Percentiles rank a stretch among this genome's conserved stretches.
These are phyloP conservation scores for Seira sanloemensis DNA, from an alignment of 2,888 invertebrate genomes.

Conservation along the genomic window DNA sequence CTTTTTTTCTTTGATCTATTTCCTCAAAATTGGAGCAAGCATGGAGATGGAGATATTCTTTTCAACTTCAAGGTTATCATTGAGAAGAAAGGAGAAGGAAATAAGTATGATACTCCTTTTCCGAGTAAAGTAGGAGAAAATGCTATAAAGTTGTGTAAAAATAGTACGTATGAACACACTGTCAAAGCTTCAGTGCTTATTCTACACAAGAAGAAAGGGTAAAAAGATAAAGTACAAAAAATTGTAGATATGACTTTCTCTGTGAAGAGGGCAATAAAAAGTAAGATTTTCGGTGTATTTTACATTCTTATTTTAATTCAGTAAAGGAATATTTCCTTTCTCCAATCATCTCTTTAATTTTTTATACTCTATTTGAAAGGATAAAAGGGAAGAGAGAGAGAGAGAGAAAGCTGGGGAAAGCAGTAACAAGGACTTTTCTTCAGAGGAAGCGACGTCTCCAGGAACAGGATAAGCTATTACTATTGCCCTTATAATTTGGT, in stretches of 20 bases:
- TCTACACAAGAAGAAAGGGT: too few species aligned
- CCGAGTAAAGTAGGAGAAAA: too few species aligned
- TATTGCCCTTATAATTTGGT: background rate
- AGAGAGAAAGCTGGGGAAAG: background rate
- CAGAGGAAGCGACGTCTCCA: too few species aligned
- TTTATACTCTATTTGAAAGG: background rate
- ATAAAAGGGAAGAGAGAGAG: background rate
- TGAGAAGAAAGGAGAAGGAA: background rate
- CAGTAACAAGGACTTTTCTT: background rate
- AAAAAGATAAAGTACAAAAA: background rate
- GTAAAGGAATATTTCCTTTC: background rate
- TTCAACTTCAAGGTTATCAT: conserved; percentile 11
- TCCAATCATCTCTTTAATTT: background rate
- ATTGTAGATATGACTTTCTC: background rate
- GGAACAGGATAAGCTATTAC: background rate
- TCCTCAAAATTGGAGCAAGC: background rate
- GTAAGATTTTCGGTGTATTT: background rate
- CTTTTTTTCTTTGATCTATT: background rate
- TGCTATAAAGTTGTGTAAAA: too few species aligned
- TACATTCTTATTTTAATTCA: background rate
- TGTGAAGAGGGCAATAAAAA: background rate
- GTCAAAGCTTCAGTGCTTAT: too few species aligned
- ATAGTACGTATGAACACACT: too few species aligned
- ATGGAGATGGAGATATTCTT: background rate
- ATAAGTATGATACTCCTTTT: background rate